Evolutionary conservation across 2,888 invertebrate species (phyloP), one percentile per base, ranked within the genome.

Genomic region (Lithophane semibrunnea): DNA sequence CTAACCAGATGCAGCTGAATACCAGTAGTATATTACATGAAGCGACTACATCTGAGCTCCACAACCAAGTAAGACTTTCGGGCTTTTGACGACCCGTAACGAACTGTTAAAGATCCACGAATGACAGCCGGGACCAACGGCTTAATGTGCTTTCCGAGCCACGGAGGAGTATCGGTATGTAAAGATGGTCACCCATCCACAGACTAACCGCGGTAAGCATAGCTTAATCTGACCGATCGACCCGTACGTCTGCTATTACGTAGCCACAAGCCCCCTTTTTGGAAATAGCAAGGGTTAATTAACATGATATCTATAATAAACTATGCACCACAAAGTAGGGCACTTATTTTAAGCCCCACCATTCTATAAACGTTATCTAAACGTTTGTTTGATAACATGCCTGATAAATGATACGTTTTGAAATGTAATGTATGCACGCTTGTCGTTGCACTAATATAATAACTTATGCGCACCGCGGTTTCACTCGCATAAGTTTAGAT

Each of bases 291-390:
- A n/a, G n/a, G 37, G 24, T 72, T 42, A 18, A 73, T 49, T 60
- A 73, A 24, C 24, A 49, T 16, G 10, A 24, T 52, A 61, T 47
- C n/a, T 29, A 4, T 3, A 29, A 24, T 44, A n/a, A 49, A 60
- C 56, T 77, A 37, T 47, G n/a, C 47, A 49, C 24, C 9, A 21
- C 7, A 79, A 79, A 66, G 47, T 79, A 72, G 73, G 72, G 4
- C 66, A 79, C 13, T 56, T 69, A 56, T 42, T 58, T 18, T 44
- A 71, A 79, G 29, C 29, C 63, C 56, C 49, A 63, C 29, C 61
- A 18, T 65, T 79, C 44, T 72, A 47, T 60, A 24, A 18, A 4
- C 42, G 13, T 79, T 79, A 79, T 73, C 73, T 79, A n/a, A 49
- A 80, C 61, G 64, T 66, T 65, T 52, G 49, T 63, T 37, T 64